Percentiles rank a stretch among this genome's conserved stretches.
phyloP scores from a whole-genome alignment of 2,888 invertebrate species.

The Biston betularia region DNA sequence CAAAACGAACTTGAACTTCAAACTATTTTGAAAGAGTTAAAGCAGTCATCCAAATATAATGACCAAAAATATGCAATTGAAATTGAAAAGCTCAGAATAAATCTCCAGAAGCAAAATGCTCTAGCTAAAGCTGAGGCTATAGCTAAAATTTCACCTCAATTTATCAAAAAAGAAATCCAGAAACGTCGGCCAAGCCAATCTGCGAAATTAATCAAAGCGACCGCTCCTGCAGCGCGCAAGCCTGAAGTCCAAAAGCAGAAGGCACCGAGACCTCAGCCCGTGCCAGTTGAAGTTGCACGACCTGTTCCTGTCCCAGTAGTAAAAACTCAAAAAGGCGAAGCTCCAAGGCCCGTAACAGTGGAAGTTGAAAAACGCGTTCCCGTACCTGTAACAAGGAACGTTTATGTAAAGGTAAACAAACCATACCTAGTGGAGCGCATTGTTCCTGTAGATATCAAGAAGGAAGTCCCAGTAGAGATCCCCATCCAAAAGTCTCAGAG shows the following conservation, averaged over 20 bases:
- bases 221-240: slow-evolving; percentile 21
- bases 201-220: slow-evolving; percentile 51
- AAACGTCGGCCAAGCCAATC: slow-evolving; percentile 52
- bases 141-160: slow-evolving; percentile 54
- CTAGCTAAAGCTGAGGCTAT: slow-evolving; percentile 59
- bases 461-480: slow-evolving; percentile 51
- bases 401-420: slow-evolving; percentile 57
- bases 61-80: slow-evolving; percentile 59
- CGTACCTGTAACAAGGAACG: slow-evolving; percentile 50
- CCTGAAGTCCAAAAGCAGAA: slow-evolving; percentile 20
- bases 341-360: slow-evolving; percentile 42
- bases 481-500: slow-evolving; percentile 55
- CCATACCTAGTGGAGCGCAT: slow-evolving; percentile 55
- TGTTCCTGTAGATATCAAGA: slow-evolving; percentile 54
- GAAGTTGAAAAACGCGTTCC: slow-evolving; percentile 38
- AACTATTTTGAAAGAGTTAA: slow-evolving; percentile 49
- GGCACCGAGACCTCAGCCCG: slow-evolving; percentile 29
- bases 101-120: slow-evolving; percentile 61
- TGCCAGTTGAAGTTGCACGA: slow-evolving; percentile 56
- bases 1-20: slow-evolving; percentile 48
- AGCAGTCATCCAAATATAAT: slow-evolving; percentile 64
- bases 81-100: slow-evolving; percentile 58
- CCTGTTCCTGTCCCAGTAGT: slow-evolving; percentile 51
- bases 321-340: slow-evolving; percentile 54
- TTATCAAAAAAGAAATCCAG: slow-evolving; percentile 56